These are phyloP conservation scores for Arothron firmamentum DNA, from an alignment of 2,113 vertebrate species.

Conservation along the genomic window DNA sequence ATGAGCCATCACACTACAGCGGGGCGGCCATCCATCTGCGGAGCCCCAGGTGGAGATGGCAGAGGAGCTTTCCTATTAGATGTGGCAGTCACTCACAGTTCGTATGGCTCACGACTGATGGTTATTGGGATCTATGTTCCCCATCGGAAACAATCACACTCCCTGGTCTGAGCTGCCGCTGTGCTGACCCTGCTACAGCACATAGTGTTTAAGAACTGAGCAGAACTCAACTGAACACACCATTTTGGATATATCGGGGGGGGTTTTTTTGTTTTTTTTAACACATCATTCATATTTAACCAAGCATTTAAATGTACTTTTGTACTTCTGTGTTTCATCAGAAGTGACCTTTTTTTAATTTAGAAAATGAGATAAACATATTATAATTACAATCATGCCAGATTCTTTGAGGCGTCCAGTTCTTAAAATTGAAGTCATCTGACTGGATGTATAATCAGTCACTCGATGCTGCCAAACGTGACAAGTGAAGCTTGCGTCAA, in stretches of 20 bases:
- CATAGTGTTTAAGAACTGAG: too few relatives aligned
- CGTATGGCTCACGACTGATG: slow-evolving; percentile 33
- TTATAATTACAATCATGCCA: too few relatives aligned
- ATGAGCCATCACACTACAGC: slow-evolving; percentile 43
- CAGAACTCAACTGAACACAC: too few relatives aligned
- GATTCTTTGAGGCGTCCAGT: neutral
- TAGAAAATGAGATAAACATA: too few relatives aligned
- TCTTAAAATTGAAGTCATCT: neutral
- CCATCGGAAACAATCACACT: slow-evolving; percentile 53
- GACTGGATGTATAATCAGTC: slow-evolving; percentile 25
- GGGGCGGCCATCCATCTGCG: slow-evolving; percentile 58
- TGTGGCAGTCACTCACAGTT: slow-evolving; percentile 52
- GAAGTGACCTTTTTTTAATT: too few relatives aligned
- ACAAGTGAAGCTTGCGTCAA: slow-evolving; percentile 39
- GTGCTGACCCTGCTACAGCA: too few relatives aligned
- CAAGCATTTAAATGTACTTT: neutral
- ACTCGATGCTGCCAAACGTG: slow-evolving; percentile 33
- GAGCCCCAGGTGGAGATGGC: slow-evolving; percentile 48
- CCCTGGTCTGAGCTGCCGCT: slow-evolving; percentile 3
- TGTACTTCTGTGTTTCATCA: neutral
- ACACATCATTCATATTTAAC: too few relatives aligned
- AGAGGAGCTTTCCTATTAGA: slow-evolving; percentile 42
- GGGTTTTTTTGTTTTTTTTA: too few relatives aligned
- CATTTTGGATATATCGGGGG: too few relatives aligned
- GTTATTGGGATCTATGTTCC: slow-evolving; percentile 54